Percentiles rank a stretch among this genome's conserved stretches.
Conservation (phyloP, 2,888 invertebrate genomes). For the Penaeus monodon region DNA sequence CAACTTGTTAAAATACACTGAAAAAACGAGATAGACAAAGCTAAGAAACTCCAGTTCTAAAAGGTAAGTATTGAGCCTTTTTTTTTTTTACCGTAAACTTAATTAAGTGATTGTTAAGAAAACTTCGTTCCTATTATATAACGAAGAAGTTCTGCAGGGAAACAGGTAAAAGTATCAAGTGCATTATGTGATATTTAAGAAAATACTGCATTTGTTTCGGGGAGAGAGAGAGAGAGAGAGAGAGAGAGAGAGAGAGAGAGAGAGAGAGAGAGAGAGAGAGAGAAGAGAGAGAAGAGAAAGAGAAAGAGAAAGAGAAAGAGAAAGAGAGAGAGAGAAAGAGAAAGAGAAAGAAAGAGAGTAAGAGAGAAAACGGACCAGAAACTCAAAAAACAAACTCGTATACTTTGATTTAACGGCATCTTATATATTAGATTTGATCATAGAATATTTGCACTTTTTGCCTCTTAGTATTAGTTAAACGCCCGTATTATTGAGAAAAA, state of each 20-base stretch:
- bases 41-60: too few relatives aligned
- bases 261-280: slow-evolving; percentile 50
- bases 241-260: slow-evolving; percentile 31
- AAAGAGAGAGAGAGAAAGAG: slow-evolving; percentile 20
- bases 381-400: background rate
- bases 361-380: background rate
- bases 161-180: too few relatives aligned
- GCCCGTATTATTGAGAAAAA: too few relatives aligned
- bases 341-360: background rate
- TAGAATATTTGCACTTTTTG: too few relatives aligned
- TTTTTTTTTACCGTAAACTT: background rate
- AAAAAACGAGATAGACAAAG: too few relatives aligned
- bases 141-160: too few relatives aligned
- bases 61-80: background rate
- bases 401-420: too few relatives aligned
- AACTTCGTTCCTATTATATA: too few relatives aligned
- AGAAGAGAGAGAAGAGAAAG: slow-evolving; percentile 7
- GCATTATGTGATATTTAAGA: too few relatives aligned
- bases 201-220: background rate
- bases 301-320: background rate
- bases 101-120: too few relatives aligned
- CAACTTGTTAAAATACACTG: background rate
- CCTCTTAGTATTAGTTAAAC: too few relatives aligned
- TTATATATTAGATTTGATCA: background rate
- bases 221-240: background rate